Conservation (phyloP, 92 coral and sea anemone genomes). For the Zoanthus solanderi region DNA sequence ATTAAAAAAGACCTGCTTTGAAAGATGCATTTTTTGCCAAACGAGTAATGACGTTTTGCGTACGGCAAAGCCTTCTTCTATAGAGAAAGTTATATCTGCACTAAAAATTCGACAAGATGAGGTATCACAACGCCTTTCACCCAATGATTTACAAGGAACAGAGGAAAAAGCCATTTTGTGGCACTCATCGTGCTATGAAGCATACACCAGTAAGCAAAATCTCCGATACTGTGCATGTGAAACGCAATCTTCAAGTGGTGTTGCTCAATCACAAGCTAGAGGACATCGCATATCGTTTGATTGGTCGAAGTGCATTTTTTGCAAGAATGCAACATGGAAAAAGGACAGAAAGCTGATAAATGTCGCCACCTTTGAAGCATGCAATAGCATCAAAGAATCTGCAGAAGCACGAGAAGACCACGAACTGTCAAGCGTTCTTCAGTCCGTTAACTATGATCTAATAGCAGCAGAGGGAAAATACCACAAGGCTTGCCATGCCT, state of each 20-base stretch:
- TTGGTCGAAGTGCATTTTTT: conserved; percentile 3
- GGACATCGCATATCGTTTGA: not conserved
- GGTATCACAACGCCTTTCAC: conserved; percentile 30
- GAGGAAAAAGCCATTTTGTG: too few relatives aligned
- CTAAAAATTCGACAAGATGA: conserved; percentile 45
- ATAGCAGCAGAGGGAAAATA: conserved; percentile 5
- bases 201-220: conserved; percentile 61
- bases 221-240: conserved; percentile 37
- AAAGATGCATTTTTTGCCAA: conserved; percentile 66
- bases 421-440: conserved; percentile 3
- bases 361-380: conserved; percentile 9
- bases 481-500: conserved; percentile 8
- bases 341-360: conserved; percentile 4
- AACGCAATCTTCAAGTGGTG: conserved; percentile 20
- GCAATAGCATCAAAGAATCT: conserved; percentile 15
- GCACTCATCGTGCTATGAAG: conserved; percentile 53
- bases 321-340: conserved; percentile 8
- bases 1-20: conserved; percentile 38
- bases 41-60: conserved; percentile 46
- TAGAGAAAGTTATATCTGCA: conserved; percentile 46
- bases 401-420: conserved; percentile 7
- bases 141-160: conserved; percentile 40
- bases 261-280: conserved; percentile 21
- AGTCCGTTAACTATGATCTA: conserved; percentile 4
- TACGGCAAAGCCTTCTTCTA: conserved; percentile 47